A percentile compares a stretch with the other conserved stretches of the same genome.
phyloP scores from a whole-genome alignment of 2,888 invertebrate genomes.

The Phlogophora meticulosa region DNA sequence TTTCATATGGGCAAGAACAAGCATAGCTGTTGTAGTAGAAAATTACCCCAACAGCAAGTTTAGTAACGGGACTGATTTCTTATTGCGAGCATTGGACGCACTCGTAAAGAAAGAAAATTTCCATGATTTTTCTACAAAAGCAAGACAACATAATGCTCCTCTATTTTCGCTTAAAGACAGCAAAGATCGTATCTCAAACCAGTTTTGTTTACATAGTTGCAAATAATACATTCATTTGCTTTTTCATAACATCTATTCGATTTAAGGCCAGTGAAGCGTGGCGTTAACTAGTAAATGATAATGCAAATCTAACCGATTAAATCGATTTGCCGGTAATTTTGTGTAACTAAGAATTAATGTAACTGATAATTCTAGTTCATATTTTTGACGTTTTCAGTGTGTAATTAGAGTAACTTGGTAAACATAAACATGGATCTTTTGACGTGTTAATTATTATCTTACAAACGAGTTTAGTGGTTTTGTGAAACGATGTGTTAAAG shows the following conservation, averaged over 20 bases:
- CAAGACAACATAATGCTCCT: background rate
- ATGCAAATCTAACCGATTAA: slow-evolving; percentile 48
- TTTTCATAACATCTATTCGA: slow-evolving; percentile 33
- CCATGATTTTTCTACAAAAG: no score
- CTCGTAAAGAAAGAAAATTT: no score
- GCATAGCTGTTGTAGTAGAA: no score
- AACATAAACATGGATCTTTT: slow-evolving; percentile 4
- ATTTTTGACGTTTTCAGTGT: slow-evolving; percentile 32
- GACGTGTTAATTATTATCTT: slow-evolving; percentile 41
- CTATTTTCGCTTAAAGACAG: slow-evolving; percentile 1
- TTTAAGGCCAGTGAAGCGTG: slow-evolving; percentile 26
- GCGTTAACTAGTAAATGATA: slow-evolving; percentile 34
- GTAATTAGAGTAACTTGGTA: slow-evolving; percentile 13
- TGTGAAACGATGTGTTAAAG: background rate
- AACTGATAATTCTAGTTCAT: slow-evolving; percentile 31
- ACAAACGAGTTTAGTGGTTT: slow-evolving; percentile 19
- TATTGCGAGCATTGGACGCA: no score
- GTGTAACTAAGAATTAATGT: slow-evolving; percentile 45
- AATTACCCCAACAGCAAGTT: no score
- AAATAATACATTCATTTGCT: slow-evolving; percentile 32
- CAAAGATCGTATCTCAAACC: slow-evolving; percentile 13
- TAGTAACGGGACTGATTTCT: no score
- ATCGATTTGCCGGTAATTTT: slow-evolving; percentile 35
- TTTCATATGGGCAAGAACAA: no score
- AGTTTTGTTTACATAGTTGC: slow-evolving; percentile 25